phyloP scores from a whole-genome alignment of 2,113 vertebrate species.

The Phocoena phocoena region DNA sequence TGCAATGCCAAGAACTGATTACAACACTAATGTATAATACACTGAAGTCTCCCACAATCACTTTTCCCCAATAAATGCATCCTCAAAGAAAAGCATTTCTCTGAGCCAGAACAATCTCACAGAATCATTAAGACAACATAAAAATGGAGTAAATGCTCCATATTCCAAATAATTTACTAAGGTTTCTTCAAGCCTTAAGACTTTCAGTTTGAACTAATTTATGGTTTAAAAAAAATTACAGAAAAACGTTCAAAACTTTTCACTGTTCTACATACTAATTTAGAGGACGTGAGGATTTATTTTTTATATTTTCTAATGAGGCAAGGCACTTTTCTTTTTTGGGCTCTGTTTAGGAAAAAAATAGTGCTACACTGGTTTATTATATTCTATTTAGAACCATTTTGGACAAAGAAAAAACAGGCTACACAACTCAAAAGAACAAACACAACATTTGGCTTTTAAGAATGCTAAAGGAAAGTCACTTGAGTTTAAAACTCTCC shows the following conservation, averaged over 20 bases:
- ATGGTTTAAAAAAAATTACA: constrained; percentile 45
- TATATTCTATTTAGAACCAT: constrained; percentile 54
- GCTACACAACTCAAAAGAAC: constrained; percentile 51
- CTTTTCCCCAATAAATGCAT: constrained; percentile 42
- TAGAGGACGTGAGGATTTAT: constrained; percentile 69
- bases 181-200: constrained; percentile 57
- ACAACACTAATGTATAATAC: constrained; percentile 44
- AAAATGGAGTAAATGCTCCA: constrained; percentile 48
- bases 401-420: constrained; percentile 46
- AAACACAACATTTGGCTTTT: constrained; percentile 45
- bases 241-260: constrained; percentile 44
- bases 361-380: constrained; percentile 60
- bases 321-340: constrained; percentile 76
- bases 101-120: constrained; percentile 51
- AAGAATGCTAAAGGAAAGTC: constrained; percentile 24
- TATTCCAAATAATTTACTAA: constrained; percentile 60
- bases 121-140: constrained; percentile 61
- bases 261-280: constrained; percentile 63
- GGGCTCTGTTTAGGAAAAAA: constrained; percentile 61
- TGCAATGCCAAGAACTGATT: constrained; percentile 44
- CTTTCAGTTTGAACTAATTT: constrained; percentile 53
- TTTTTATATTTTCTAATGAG: constrained; percentile 49
- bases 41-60: constrained; percentile 34
- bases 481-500: constrained; percentile 27
- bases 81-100: constrained; percentile 52